Base-by-base conservation (phyloP, 2,113 vertebrate species). In the Amazona guildingii region DNA sequence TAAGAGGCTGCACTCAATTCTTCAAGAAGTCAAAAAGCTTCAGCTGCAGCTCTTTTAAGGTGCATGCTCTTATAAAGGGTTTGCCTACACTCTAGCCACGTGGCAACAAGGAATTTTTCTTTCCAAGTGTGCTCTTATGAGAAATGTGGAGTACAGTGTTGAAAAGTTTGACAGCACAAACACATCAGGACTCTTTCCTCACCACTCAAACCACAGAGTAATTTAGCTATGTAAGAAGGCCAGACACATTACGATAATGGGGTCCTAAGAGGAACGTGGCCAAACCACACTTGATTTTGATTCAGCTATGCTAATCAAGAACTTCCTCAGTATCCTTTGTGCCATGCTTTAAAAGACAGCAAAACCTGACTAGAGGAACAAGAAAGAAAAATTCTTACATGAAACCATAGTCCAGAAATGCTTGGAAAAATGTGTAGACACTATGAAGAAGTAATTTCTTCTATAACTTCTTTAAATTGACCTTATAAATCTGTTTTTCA, bases 241-340 rank as follows among this genome's bases (percentile, higher is more conserved):
- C 90, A 92, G 57, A 69, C 23, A 48, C 63, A 63, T 92, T 92
- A 74, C 63, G 67, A 92, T 86, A 80, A 96, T 70, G 23, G 51
- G 43, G 59, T 81, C 54, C 76, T 93, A 86, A 81, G 84, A 51
- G 46, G 75, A 90, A 48, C 0, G 0, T 44, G 27, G 82, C 85
- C 93, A 97, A 96, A 79, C 85, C 90, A 88, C 63, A 31, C 39
- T 90, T 75, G 85, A 94, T 80, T 93, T 91, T 90, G 79, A 74
- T 90, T 90, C 84, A 90, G 67, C 87, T 80, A 41, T 66, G 44
- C 1, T 2, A 92, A 80, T 84, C 79, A 76, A 63, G 76, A 88
- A 13, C 43, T 90, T 88, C 33, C 39, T 85, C 21, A 1, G 25
- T 41, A 43, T 83, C 25, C 25, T 81, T 81, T 4, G 0, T 69